Base-by-base conservation (phyloP, 2,113 vertebrate genomes). In the Callipepla squamata region DNA sequence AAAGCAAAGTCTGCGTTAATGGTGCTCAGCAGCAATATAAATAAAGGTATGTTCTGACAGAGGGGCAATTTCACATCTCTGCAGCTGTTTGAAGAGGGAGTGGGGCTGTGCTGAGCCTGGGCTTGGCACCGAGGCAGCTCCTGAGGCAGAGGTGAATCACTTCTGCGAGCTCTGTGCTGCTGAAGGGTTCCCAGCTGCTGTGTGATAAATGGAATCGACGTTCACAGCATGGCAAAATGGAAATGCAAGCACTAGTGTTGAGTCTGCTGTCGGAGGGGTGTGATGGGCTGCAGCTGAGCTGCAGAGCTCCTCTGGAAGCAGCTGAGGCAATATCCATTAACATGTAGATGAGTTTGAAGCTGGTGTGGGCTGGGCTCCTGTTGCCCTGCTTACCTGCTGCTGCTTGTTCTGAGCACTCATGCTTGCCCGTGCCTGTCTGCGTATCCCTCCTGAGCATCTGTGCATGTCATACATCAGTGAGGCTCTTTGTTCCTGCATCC, bases 391-490 rank as follows among this genome's bases (percentile, higher is more conserved):
- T 45, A 76, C 50, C 75, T 85, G 32, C 75, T 42, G 44, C 50
- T 50, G 34, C 68, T 58, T 36, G 11, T 44, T 28, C 38, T 21
- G 22, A 65, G 80, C 12, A 1, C 44, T 59, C 2, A 0, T 50
- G 62, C 32, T 38, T 59, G 45, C 45, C 59, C 30, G 53, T 36
- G 55, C 38, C 28, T 36, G 6, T 76, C 21, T 13, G 28, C 9
- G 0, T 7, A 4, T 28, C 20, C 34, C 30, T 14, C 30, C 22
- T 55, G 30, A 62, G 66, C 38, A 14, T 15, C 2, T 57, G 26
- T 30, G 22, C 9, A 1, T 10, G 30, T 55, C 45, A n/a, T 0
- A 30, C 0, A 0, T 61, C 45, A 7, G 40, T 6, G 22, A 23
- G 36, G 25, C 5, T 32, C 70, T 66, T 80, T 0, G 0, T 75